Evolutionary conservation across 2,888 invertebrate genomes (phyloP).

Genomic region (Germaria angustata): DNA sequence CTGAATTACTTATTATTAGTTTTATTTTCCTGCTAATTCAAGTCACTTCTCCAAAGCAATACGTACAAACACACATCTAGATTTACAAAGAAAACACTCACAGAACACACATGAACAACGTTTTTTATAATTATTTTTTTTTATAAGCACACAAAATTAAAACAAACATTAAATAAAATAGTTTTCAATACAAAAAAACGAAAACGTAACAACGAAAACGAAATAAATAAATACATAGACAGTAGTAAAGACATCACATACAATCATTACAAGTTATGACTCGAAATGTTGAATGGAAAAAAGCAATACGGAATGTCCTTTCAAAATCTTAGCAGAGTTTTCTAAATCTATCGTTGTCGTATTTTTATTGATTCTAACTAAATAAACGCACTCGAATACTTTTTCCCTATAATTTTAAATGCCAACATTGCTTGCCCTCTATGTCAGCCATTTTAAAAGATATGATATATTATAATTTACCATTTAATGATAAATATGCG

Average conservation of each 20-base stretch:
- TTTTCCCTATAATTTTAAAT: too few species aligned
- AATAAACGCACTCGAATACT: too few species aligned
- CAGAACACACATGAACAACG: constrained; percentile 43
- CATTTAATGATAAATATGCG: too few species aligned
- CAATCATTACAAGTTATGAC: constrained; percentile 11
- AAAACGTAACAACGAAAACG: neutral
- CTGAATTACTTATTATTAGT: neutral
- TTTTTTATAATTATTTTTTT: constrained; percentile 1
- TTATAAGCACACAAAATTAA: neutral
- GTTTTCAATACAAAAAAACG: neutral
- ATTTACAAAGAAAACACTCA: constrained; percentile 14
- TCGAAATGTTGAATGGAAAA: constrained; percentile 34
- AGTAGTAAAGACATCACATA: constrained; percentile 13
- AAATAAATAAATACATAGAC: constrained; percentile 23
- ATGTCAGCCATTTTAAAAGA: too few species aligned
- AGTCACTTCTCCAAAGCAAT: neutral
- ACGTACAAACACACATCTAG: neutral
- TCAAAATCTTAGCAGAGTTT: constrained; percentile 33
- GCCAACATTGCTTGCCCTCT: too few species aligned
- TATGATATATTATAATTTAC: too few species aligned
- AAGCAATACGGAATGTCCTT: constrained; percentile 15
- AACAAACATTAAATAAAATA: neutral
- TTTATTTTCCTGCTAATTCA: neutral
- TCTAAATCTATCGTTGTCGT: too few species aligned
- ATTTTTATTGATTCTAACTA: too few species aligned